Base-by-base conservation (phyloP, 2,113 vertebrate genomes). In the Leucopsar rothschildi region DNA sequence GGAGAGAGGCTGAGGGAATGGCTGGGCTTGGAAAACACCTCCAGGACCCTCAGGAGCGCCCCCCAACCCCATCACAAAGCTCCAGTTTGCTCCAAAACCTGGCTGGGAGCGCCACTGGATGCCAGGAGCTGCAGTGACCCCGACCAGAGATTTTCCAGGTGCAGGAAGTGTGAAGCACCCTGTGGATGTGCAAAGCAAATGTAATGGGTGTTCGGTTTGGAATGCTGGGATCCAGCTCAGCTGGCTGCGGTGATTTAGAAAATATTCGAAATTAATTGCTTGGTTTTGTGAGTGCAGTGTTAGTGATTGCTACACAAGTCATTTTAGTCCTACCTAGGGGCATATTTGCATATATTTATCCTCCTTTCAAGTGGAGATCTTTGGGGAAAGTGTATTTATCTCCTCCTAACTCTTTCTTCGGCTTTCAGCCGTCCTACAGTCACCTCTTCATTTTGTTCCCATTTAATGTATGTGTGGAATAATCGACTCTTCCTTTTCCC, bases 301-400 rank as follows among this genome's bases (percentile, higher is more conserved):
- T 83, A 63, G 92, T 25, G 87, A 92, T 95, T 95, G 82, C 93
- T 92, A 33, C 90, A 61, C n/a, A 56, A 96, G 95, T 77, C 92
- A 86, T 88, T 91, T 90, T 75, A 93, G 82, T 94, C 92, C 93
- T 92, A 92, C 94, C 93, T 95, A 59, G 79, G 87, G 95, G 94
- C 93, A 56, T 90, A 88, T 90, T 94, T 97, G 95, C 94, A 93
- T 96, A 52, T 81, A 86, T 88, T 96, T 95, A 88, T 96, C 85
- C 82, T 96, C 92, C 94, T 97, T 93, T 95, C 92, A 93, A 94
- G 92, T 94, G 85, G 72, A 92, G 93, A 92, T 92, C 95, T 96
- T 95, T 90, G 90, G 92, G 79, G 50, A 79, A 86, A 82, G 80
- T 42, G 22, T 25, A 60, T 92, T 91, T 96, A 91, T 95, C 87